Conservation (phyloP, 2,888 invertebrate genomes). For the Eucriotettix oculatus region DNA sequence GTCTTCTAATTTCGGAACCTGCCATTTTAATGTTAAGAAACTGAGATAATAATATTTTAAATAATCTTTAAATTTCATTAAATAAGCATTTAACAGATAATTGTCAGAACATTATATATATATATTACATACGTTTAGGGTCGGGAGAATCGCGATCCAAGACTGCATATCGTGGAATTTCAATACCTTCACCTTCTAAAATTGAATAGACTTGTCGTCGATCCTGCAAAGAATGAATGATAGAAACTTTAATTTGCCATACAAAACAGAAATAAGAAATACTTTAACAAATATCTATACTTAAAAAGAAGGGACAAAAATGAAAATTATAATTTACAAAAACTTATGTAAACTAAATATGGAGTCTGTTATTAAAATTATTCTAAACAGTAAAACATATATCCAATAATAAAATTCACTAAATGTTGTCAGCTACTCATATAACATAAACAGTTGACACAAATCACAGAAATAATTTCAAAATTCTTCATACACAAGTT, state of each 20-base stretch:
- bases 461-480: too few relatives aligned
- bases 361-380: too few relatives aligned
- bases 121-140: conserved; percentile 55
- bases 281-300: background rate
- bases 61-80: background rate
- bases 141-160: conserved; percentile 85
- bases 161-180: conserved; percentile 94
- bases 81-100: background rate
- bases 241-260: background rate
- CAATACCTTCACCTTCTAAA: conserved; percentile 84
- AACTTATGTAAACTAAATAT: background rate
- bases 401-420: too few relatives aligned
- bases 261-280: background rate
- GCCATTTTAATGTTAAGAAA: background rate
- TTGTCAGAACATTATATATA: conserved; percentile 15
- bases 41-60: background rate
- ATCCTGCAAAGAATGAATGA: conserved; percentile 36
- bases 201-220: conserved; percentile 89
- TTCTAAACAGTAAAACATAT: too few relatives aligned
- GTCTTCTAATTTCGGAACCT: too few relatives aligned
- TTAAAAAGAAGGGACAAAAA: background rate
- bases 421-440: too few relatives aligned
- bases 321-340: background rate
- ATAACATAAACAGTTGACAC: too few relatives aligned
- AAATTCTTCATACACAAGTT: too few relatives aligned